These are phyloP conservation scores for Adelosebastes latens DNA, from an alignment of 2,797 vertebrate species.

Conservation along the genomic window DNA sequence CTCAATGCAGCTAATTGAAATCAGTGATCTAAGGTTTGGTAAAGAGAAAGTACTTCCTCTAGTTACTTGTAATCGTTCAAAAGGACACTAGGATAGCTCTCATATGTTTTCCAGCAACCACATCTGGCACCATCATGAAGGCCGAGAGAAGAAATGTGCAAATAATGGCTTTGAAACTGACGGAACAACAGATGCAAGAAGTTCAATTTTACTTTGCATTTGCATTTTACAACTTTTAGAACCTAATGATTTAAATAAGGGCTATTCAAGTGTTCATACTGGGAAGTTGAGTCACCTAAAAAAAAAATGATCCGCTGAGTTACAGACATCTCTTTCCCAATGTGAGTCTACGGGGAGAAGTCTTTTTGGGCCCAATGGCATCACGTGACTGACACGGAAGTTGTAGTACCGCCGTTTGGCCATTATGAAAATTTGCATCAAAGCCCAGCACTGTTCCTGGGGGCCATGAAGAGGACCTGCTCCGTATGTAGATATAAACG, in stretches of 20 bases:
- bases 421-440: too few species aligned
- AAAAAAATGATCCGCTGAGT: too few species aligned
- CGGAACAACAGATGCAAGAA: not conserved
- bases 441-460: too few species aligned
- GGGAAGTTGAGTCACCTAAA: too few species aligned
- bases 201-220: not conserved
- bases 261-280: too few species aligned
- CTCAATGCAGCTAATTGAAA: not conserved
- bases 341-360: too few species aligned
- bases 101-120: not conserved
- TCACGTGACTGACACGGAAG: too few species aligned
- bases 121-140: not conserved
- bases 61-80: not conserved
- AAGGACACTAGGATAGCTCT: not conserved
- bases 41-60: not conserved
- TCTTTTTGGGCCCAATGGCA: too few species aligned
- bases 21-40: not conserved
- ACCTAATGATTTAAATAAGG: too few species aligned
- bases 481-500: too few species aligned
- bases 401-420: fast-evolving
- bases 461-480: fast-evolving
- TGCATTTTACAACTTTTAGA: too few species aligned
- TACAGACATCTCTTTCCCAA: too few species aligned
- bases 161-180: not conserved
- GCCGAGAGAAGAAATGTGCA: not conserved